These are phyloP conservation scores for Pongo abelii DNA, from an alignment of 2,113 vertebrate species.

Conservation along the genomic window DNA sequence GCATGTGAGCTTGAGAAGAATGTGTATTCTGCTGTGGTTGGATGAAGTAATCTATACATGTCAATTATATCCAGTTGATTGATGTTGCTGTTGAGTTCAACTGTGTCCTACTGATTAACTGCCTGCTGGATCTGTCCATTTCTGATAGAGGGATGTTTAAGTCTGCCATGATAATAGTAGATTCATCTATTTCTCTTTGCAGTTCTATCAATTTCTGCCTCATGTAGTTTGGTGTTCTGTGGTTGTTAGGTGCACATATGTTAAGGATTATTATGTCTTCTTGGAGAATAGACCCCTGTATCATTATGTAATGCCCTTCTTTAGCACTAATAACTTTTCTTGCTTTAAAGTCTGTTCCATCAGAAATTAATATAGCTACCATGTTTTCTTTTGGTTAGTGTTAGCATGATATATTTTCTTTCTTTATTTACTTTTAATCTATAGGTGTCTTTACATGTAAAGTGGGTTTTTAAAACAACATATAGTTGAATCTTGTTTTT, in stretches of 20 bases:
- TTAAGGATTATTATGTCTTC: neutral
- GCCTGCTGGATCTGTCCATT: neutral
- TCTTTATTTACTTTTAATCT: neutral
- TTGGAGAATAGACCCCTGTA: neutral
- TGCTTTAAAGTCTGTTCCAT: neutral
- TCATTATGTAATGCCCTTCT: neutral
- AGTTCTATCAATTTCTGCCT: neutral
- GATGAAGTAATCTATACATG: neutral
- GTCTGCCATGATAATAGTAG: neutral
- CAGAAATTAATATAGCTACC: neutral
- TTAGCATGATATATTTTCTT: neutral
- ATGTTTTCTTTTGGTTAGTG: neutral
- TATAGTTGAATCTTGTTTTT: neutral
- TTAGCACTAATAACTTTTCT: no score
- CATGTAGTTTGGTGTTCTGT: neutral
- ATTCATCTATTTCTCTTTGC: neutral
- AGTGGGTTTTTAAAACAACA: neutral
- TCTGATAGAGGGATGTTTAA: neutral
- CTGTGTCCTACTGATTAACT: neutral
- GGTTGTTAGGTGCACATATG: neutral
- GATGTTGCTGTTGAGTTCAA: neutral
- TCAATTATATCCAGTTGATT: neutral
- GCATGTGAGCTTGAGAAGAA: neutral
- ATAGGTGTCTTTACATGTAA: neutral
- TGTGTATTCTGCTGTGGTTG: neutral